Evolutionary conservation across 1,140 invertebrate genomes (phyloP).

Genomic region (silkworm (Bombyx mori)): ASM3026992v2 NC_085114.1:1417501-1418000

Average conservation of each 20-base stretch:
- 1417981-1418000: not conserved
- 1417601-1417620: too few species aligned
- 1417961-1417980: conserved; percentile 44
- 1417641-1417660: too few species aligned
- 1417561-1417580: too few species aligned
- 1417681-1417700: too few species aligned
- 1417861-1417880: conserved; percentile 72
- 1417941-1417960: conserved; percentile 29
- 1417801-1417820: conserved; percentile 53
- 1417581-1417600: too few species aligned
- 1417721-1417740: conserved; percentile 59
- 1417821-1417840: conserved; percentile 56
- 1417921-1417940: conserved; percentile 29
- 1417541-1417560: too few species aligned
- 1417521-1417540: too few species aligned
- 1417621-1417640: too few species aligned
- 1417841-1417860: conserved; percentile 72
- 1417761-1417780: conserved; percentile 57
- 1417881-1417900: conserved; percentile 38
- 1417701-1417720: not conserved
- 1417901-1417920: conserved; percentile 26
- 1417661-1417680: too few species aligned
- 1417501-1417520: too few species aligned
- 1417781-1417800: conserved; percentile 55
- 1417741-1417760: conserved; percentile 71